A percentile compares a stretch with the other conserved stretches of the same genome.
phyloP scores from a whole-genome alignment of 1,140 invertebrate genomes.

The Hyles euphorbiae region DNA sequence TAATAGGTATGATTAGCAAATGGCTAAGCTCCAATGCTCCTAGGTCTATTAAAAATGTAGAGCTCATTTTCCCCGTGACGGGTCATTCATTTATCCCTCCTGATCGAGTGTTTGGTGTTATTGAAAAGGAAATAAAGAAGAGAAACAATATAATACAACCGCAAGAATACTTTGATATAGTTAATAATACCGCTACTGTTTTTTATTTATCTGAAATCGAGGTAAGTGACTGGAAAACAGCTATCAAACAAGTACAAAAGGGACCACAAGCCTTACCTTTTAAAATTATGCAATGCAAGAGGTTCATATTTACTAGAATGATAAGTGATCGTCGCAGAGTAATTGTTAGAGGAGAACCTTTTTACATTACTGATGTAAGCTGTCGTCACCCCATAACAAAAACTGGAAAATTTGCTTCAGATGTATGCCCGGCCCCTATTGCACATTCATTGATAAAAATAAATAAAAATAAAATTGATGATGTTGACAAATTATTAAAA shows the following conservation, averaged over 20 bases:
- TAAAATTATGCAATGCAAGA: conserved; percentile 19
- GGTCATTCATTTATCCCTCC: conserved; percentile 44
- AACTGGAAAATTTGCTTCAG: no score
- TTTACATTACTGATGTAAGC: conserved; percentile 11
- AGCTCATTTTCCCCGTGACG: conserved; percentile 34
- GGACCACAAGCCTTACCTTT: conserved; percentile 12
- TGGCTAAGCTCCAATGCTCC: conserved; percentile 18
- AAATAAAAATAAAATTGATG: no score
- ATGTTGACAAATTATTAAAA: background rate
- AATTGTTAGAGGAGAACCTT: conserved; percentile 13
- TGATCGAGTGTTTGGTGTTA: conserved; percentile 33
- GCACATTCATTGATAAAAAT: no score
- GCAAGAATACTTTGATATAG: conserved; percentile 15
- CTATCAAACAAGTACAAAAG: conserved; percentile 9
- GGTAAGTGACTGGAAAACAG: conserved; percentile 15
- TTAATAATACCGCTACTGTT: conserved; percentile 11
- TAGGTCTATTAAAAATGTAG: conserved; percentile 17
- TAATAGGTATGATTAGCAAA: conserved; percentile 16
- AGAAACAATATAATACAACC: conserved; percentile 16
- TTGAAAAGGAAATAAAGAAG: conserved; percentile 19
- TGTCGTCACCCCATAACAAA: background rate
- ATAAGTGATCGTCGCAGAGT: conserved; percentile 1
- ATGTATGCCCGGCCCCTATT: no score
- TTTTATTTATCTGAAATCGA: conserved; percentile 10
- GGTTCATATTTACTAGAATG: conserved; percentile 14